Percentiles rank a stretch among this genome's conserved stretches.
These are phyloP conservation scores for Temnothorax ravouxi DNA, from an alignment of 2,888 invertebrate species.

Conservation along the genomic window DNA sequence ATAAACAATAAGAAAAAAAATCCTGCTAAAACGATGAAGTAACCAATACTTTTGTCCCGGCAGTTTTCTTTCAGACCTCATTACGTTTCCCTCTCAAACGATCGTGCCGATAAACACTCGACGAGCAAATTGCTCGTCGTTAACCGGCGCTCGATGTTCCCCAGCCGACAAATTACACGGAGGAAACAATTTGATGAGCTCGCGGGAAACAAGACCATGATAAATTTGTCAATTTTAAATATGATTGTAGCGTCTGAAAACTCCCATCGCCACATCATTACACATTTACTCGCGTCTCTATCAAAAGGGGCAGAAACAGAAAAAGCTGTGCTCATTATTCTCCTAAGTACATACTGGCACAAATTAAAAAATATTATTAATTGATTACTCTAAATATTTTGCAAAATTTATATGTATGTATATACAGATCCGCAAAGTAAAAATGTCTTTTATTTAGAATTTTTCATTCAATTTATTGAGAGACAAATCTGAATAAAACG, in stretches of 20 bases:
- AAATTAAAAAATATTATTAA: background rate
- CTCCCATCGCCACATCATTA: constrained; percentile 28
- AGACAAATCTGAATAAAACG: background rate
- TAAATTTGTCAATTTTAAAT: constrained; percentile 78
- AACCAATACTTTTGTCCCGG: constrained; percentile 66
- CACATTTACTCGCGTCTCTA: background rate
- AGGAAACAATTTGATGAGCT: constrained; percentile 72
- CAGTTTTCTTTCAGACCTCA: constrained; percentile 72
- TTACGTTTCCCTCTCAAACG: constrained; percentile 74
- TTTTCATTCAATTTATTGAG: background rate
- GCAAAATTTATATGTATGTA: background rate
- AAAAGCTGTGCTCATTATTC: background rate
- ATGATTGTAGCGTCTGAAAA: constrained; percentile 64
- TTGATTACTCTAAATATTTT: background rate
- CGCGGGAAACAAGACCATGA: constrained; percentile 62
- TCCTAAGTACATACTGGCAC: background rate
- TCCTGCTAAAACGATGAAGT: constrained; percentile 54
- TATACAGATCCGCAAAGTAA: background rate
- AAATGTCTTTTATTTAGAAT: background rate
- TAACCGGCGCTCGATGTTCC: constrained; percentile 65
- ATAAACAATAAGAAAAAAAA: constrained; percentile 45
- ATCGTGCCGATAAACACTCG: constrained; percentile 77
- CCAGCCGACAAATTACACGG: constrained; percentile 73
- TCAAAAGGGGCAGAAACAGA: background rate
- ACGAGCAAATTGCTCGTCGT: constrained; percentile 76